Evolutionary conservation across 2,888 invertebrate species (phyloP), one percentile per base, ranked within the genome.

Genomic region (Patella caerulea): DNA sequence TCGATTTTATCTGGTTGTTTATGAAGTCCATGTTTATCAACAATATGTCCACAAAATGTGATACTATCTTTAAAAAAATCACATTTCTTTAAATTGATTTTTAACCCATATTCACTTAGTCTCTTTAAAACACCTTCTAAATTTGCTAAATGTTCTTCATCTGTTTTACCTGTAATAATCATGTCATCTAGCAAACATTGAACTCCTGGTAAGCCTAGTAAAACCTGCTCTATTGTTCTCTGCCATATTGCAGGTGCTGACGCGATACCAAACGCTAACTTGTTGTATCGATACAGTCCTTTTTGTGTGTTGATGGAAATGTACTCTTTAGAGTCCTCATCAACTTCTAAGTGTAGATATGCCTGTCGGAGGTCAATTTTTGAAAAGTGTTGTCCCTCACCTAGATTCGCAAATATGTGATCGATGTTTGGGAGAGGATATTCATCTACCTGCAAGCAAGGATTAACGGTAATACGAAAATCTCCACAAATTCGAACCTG

Each of bases 401-500:
- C 76, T 15, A 84, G 72, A 52, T 69, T 77, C 0, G 83, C 79
- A 71, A 86, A 85, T 89, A 86, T 81, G 82, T 78, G 84, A 65
- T 84, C 81, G 77, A 79, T 80, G 77, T 77, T 82, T 78, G 82
- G 83, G 54, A 88, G 79, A 76, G 80, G 84, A 74, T 86, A 83
- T 74, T 88, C 83, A 19, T 88, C 88, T 24, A 87, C 77, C 55
- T 85, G 77, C 55, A 89, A 53, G 14, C 83, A 78, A 11, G 80
- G 83, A 74, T 87, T 86, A 3, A 87, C 71, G 0, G 86, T 84
- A 1, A 83, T 82, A 14, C 85, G 84, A 65, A 81, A 86, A 77
- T 88, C 85, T 3, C 84, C 83, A 75, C 83, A 86, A n/a, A 84
- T 78, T 53, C 86, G 69, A 15, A 86, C 77, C 17, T 71, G 53